Evolutionary conservation across 1,140 invertebrate species (phyloP).

Genomic region (Ceratina australensis): DNA sequence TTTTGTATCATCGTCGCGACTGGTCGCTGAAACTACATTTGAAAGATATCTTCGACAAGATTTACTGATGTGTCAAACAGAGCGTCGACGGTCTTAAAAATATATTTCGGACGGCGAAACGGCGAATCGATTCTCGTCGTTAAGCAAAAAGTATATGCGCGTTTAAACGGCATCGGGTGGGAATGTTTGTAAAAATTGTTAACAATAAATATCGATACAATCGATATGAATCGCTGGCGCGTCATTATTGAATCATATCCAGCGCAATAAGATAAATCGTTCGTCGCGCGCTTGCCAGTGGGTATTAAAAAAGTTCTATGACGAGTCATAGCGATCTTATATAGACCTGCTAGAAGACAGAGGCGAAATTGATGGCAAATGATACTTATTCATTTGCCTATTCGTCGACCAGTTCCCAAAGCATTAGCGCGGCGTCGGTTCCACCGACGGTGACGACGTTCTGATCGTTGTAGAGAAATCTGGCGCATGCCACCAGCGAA

Average conservation of each 20-base stretch:
- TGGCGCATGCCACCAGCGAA: conserved; percentile 89
- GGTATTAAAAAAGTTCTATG: conserved; percentile 17
- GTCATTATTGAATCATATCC: neutral
- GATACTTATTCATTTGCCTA: conserved; percentile 71
- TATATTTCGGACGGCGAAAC: neutral
- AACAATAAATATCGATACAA: neutral
- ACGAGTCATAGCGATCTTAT: neutral
- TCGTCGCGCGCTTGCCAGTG: neutral
- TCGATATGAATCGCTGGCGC: too few species aligned
- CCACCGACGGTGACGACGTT: conserved; percentile 93
- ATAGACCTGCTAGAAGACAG: neutral
- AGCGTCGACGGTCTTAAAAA: neutral
- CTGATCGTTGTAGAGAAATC: conserved; percentile 92
- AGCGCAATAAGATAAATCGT: neutral
- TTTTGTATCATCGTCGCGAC: too few species aligned
- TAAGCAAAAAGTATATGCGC: neutral
- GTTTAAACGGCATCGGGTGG: neutral
- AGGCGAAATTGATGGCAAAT: neutral
- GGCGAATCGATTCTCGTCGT: neutral
- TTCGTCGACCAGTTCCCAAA: conserved; percentile 93
- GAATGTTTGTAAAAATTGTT: neutral
- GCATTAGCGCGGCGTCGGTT: conserved; percentile 94
- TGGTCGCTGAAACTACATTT: neutral
- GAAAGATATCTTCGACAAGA: neutral
- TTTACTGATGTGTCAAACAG: neutral